Evolutionary conservation across 1,140 invertebrate species (phyloP), one percentile per base, ranked within the genome.

Genomic region (Agrypnia vestita): DNA sequence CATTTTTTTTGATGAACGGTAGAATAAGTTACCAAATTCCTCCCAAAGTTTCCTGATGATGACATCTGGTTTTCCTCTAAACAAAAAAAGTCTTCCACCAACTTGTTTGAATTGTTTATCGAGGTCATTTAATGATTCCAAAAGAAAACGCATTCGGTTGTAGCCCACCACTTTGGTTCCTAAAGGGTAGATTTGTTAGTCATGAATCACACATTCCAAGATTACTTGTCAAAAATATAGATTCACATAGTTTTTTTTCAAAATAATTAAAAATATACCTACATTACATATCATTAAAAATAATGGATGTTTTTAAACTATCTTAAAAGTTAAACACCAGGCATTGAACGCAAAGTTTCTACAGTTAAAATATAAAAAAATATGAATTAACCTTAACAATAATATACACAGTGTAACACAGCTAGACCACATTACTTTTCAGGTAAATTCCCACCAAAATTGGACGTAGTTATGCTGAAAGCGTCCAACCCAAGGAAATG

Each of bases 71-170:
- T 93, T 90, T 4, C 94, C 94, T 82, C 91, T 87, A 11, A 94
- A 87, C 67, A 95, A 89, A 84, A 91, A 91, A 4, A 95, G 86
- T 17, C 90, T 86, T 13, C 91, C 93, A 53, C 93, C 93, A 75
- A 89, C 80, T 82, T 89, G 88, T 64, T 88, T 86, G 35, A 95
- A 87, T 84, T 93, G 92, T 8, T 86, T 84, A 84, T 95, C 91
- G 43, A 95, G 85, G 85, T 95, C 94, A 72, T 92, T 89, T 67
- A 96, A 84, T 44, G 92, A 92, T 84, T 95, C 94, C 46, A 95
- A 84, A n/a, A 95, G 86, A 84, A 94, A 95, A 17, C 91, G 88
- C 90, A 94, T 91, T 8, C 93, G 90, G 83, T 94, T 94, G 84
- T 93, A 94, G 1, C 92, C 93, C 8, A 93, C 89, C 47, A 90